phyloP scores from a whole-genome alignment of 2,113 vertebrate species.

The Cyanoramphus novaezelandiae region DNA sequence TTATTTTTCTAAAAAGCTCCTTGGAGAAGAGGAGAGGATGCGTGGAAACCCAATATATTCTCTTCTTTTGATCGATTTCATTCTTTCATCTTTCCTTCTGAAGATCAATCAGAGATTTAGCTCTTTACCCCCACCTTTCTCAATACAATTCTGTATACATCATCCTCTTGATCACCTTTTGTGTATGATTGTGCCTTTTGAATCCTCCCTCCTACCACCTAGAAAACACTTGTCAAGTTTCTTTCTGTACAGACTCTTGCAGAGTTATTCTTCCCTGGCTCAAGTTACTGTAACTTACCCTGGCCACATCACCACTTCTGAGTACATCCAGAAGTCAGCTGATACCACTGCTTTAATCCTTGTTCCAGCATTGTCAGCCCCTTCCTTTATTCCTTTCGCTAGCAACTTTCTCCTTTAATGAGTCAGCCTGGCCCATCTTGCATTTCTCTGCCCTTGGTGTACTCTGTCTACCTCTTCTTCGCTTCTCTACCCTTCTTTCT shows the following conservation, averaged over 20 bases:
- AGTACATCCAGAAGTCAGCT: not conserved
- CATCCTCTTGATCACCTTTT: not conserved
- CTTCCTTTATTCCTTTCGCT: not conserved
- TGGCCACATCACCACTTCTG: not conserved
- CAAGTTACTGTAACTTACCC: not conserved
- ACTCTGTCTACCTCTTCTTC: not conserved
- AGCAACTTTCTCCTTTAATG: not conserved
- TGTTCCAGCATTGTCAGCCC: not conserved
- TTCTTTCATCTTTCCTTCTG: conserved; percentile 40
- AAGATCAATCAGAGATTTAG: conserved; percentile 16
- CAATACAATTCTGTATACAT: not conserved
- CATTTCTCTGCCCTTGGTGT: not conserved
- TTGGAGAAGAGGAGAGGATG: conserved; percentile 9
- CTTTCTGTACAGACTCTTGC: not conserved
- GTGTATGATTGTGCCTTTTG: not conserved
- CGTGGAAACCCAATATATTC: not conserved
- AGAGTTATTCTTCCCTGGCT: not conserved
- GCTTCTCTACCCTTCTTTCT: not conserved
- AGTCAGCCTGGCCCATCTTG: not conserved
- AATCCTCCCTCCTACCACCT: not conserved
- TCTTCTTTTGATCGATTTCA: conserved; percentile 1
- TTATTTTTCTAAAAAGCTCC: conserved; percentile 33
- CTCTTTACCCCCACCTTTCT: not conserved
- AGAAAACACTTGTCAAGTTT: not conserved
- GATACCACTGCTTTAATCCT: not conserved